phyloP scores from a whole-genome alignment of 1,140 invertebrate species.

The Eufriesea mexicana region DNA sequence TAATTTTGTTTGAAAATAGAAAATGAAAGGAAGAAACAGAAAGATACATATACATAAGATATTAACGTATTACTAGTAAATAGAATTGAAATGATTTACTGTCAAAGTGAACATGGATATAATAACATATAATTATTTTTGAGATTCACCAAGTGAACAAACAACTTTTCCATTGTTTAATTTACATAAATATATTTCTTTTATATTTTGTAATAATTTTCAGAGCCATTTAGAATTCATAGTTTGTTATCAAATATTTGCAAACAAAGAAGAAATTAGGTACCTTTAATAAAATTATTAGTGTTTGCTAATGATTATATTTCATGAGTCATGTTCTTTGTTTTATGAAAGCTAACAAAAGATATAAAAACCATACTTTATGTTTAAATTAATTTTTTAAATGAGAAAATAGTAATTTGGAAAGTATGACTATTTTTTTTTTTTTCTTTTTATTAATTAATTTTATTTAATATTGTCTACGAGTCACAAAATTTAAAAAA shows the following conservation, averaged over 20 bases:
- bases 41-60: not conserved
- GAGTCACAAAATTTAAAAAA: too few relatives aligned
- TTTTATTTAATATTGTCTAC: too few relatives aligned
- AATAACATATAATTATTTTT: conserved; percentile 2
- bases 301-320: conserved; percentile 40
- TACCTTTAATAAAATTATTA: conserved; percentile 33
- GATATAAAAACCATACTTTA: not conserved
- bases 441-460: too few relatives aligned
- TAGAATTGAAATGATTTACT: conserved; percentile 22
- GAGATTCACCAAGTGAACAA: too few relatives aligned
- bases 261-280: conserved; percentile 49
- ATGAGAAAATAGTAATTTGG: not conserved
- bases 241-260: conserved; percentile 53
- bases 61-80: conserved; percentile 12
- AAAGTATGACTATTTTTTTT: not conserved
- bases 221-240: conserved; percentile 53
- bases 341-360: conserved; percentile 13
- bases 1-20: not conserved
- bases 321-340: conserved; percentile 4
- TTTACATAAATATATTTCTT: conserved; percentile 4
- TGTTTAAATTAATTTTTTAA: not conserved
- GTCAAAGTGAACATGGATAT: conserved; percentile 42
- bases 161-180: conserved; percentile 11
- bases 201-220: conserved; percentile 35
- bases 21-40: not conserved